phyloP scores from a whole-genome alignment of 1,140 invertebrate species.

The Steinernema feltiae region DNA sequence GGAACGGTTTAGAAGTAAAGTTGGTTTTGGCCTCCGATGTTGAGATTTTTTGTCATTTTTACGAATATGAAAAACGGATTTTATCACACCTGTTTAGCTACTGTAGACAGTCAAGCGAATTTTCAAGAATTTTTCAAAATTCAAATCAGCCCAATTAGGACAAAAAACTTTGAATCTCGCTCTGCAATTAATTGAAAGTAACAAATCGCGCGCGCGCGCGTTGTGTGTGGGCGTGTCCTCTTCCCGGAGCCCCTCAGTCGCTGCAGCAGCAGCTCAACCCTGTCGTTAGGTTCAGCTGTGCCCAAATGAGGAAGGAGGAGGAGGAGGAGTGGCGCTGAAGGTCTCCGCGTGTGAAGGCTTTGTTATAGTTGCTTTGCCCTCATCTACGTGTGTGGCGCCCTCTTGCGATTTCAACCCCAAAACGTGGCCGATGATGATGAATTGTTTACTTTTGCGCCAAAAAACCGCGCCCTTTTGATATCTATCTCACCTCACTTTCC shows the following conservation, averaged over 20 bases:
- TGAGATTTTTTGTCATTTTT: too few species aligned
- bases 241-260: too few species aligned
- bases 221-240: not conserved
- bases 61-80: too few species aligned
- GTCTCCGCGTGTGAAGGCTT: not conserved
- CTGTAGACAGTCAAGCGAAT: not conserved
- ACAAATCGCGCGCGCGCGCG: not conserved
- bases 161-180: not conserved
- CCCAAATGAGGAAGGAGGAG: constrained; percentile 9
- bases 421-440: too few species aligned
- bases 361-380: not conserved
- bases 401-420: too few species aligned
- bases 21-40: too few species aligned
- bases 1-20: too few species aligned
- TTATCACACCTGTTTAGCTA: too few species aligned
- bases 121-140: not conserved
- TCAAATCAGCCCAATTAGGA: too few species aligned
- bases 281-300: constrained; percentile 3
- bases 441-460: not conserved
- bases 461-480: not conserved
- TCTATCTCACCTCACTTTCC: not conserved
- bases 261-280: not conserved
- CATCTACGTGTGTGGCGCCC: too few species aligned
- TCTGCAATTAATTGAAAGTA: not conserved
- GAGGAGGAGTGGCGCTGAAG: not conserved